Percentiles rank a stretch among this genome's conserved stretches.
These are phyloP conservation scores for Drosophila anceps DNA, from an alignment of 2,888 invertebrate species.

Conservation along the genomic window DNA sequence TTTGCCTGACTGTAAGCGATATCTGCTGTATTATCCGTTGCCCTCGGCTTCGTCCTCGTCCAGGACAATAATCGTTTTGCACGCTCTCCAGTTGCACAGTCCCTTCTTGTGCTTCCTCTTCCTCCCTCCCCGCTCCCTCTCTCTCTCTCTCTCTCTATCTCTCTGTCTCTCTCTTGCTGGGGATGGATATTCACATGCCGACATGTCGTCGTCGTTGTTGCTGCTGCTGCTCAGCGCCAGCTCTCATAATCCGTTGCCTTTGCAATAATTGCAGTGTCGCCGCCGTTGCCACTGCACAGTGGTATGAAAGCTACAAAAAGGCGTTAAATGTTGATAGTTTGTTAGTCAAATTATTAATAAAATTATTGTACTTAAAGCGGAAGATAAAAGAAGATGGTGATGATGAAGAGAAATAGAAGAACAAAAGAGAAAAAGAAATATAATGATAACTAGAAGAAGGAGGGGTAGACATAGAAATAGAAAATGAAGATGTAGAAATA, in stretches of 20 bases:
- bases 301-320: constrained; percentile 22
- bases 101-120: constrained; percentile 31
- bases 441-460: no score
- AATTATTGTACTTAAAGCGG: no score
- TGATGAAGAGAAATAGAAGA: no score
- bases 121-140: not conserved
- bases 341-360: not conserved
- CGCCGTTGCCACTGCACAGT: constrained; percentile 53
- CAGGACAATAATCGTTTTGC: constrained; percentile 73
- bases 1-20: constrained; percentile 44
- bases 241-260: constrained; percentile 68
- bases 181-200: constrained; percentile 53
- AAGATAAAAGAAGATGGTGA: no score
- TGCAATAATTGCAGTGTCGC: constrained; percentile 62
- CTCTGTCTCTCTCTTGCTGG: not conserved
- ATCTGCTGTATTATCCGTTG: constrained; percentile 19
- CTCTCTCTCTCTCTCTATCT: not conserved
- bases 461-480: no score
- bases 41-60: constrained; percentile 17
- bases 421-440: no score
- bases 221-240: constrained; percentile 64
- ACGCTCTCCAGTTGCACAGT: constrained; percentile 44
- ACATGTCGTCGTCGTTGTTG: constrained; percentile 42
- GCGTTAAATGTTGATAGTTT: not conserved
- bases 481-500: no score